These are phyloP conservation scores for Bettongia penicillata DNA, from an alignment of 2,113 vertebrate species.

Conservation along the genomic window DNA sequence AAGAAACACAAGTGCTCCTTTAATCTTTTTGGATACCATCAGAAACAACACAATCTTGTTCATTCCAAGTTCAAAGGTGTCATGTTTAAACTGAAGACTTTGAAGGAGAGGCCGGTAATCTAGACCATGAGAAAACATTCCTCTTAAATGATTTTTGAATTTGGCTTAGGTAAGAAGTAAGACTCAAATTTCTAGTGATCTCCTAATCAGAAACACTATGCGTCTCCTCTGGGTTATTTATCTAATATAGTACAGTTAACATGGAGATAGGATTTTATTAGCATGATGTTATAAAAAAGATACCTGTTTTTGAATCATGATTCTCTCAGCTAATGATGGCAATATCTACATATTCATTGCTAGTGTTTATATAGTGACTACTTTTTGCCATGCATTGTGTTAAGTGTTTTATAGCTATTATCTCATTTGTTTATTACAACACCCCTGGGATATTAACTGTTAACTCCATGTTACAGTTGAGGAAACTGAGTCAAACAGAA, in stretches of 20 bases:
- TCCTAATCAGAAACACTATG: neutral
- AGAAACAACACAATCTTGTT: slow-evolving; percentile 39
- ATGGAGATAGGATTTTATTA: neutral
- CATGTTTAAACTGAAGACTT: neutral
- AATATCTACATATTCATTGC: neutral
- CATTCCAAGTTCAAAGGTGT: neutral
- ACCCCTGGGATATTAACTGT: neutral
- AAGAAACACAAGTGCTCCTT: slow-evolving; percentile 56
- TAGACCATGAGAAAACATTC: neutral
- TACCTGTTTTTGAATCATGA: neutral
- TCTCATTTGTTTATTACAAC: neutral
- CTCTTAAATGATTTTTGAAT: neutral
- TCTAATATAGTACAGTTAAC: neutral
- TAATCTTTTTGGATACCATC: slow-evolving; percentile 49
- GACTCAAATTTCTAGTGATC: neutral
- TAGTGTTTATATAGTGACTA: neutral
- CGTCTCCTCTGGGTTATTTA: neutral
- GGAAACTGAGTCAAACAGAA: too few species aligned
- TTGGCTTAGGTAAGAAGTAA: neutral
- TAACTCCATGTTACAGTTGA: neutral
- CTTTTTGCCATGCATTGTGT: neutral
- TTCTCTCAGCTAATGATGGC: neutral
- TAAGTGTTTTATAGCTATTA: neutral
- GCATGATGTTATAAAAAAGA: neutral
- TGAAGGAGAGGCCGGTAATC: neutral